A percentile compares a stretch with the other conserved stretches of the same genome.
phyloP scores from a whole-genome alignment of 2,888 invertebrate species.

The Rhingia campestris region DNA sequence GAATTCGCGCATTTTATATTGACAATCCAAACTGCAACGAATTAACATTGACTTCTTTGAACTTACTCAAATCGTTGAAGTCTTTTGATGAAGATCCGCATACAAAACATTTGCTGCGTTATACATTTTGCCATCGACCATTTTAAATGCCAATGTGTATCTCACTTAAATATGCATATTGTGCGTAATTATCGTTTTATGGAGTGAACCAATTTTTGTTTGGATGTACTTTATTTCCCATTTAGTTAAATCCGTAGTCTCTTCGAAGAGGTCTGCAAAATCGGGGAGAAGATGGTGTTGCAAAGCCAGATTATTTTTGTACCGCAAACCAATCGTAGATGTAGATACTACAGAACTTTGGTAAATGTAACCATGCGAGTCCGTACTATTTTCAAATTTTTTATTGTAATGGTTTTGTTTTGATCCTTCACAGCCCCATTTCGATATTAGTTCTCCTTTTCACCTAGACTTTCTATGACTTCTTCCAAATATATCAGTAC shows the following conservation, averaged over 20 bases:
- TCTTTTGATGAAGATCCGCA: neutral
- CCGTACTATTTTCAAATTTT: constrained; percentile 5
- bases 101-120: too few relatives aligned
- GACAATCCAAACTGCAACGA: constrained; percentile 7
- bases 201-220: neutral
- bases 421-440: constrained; percentile 10
- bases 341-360: neutral
- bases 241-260: neutral
- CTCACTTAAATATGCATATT: too few relatives aligned
- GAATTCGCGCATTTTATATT: constrained; percentile 11
- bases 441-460: neutral
- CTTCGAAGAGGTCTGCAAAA: neutral
- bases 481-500: too few relatives aligned
- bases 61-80: constrained; percentile 1
- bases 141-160: neutral
- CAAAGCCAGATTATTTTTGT: neutral
- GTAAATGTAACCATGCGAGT: neutral
- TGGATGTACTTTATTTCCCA: neutral
- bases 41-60: neutral
- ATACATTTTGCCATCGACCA: neutral
- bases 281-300: constrained; percentile 5
- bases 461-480: neutral
- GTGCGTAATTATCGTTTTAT: too few relatives aligned
- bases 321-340: neutral
- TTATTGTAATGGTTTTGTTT: constrained; percentile 13